These are phyloP conservation scores for Celastrina argiolus DNA, from an alignment of 2,888 invertebrate species.

Conservation along the genomic window DNA sequence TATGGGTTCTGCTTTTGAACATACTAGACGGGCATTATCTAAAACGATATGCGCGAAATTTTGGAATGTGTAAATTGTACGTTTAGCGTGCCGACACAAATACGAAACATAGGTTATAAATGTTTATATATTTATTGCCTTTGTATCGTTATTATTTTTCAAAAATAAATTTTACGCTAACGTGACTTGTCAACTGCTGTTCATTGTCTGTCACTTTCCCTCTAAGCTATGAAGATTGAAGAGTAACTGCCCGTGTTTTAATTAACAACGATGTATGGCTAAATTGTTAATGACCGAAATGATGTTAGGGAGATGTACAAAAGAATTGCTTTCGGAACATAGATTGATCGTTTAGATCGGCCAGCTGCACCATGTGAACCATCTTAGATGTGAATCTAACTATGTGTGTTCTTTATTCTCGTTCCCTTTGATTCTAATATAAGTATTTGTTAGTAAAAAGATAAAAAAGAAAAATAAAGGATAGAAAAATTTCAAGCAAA, in stretches of 20 bases:
- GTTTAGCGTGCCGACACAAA: not conserved
- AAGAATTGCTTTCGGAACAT: slow-evolving; percentile 11
- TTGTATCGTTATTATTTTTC: not conserved
- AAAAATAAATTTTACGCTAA: not conserved
- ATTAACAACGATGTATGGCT: not conserved
- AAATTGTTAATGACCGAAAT: slow-evolving; percentile 37
- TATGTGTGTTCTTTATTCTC: not conserved
- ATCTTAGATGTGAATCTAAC: slow-evolving; percentile 3
- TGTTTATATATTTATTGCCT: not conserved
- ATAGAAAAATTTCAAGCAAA: not conserved
- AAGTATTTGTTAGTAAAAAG: not conserved
- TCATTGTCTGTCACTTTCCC: not conserved
- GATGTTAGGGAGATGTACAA: slow-evolving; percentile 39
- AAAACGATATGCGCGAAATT: not conserved
- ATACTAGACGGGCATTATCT: not conserved
- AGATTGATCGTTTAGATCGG: slow-evolving; percentile 6
- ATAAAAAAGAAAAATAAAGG: no score
- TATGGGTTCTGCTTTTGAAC: not conserved
- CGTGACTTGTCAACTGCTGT: not conserved
- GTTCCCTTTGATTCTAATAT: not conserved
- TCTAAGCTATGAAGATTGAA: slow-evolving; percentile 23
- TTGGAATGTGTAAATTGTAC: not conserved
- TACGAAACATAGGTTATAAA: not conserved
- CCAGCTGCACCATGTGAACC: not conserved
- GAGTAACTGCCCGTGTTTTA: slow-evolving; percentile 11